phyloP scores from a whole-genome alignment of 1,140 invertebrate species.

The Samia ricini region DNA sequence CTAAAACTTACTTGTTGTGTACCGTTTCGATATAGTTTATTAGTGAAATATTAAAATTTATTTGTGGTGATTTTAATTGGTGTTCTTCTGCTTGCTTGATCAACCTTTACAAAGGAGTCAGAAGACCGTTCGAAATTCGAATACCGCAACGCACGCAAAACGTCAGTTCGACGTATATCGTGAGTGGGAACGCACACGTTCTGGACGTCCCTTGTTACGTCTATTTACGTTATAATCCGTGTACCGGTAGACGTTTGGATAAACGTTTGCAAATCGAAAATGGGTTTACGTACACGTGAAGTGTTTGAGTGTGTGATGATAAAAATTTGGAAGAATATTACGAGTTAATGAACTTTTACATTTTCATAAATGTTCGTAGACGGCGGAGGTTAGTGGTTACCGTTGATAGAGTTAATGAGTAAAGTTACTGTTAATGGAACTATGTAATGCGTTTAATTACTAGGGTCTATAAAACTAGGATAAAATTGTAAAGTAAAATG shows the following conservation, averaged over 20 bases:
- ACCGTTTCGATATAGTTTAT: neutral
- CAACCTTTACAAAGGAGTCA: constrained; percentile 41
- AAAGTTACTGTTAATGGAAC: constrained; percentile 3
- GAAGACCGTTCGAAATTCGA: constrained; percentile 17
- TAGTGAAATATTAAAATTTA: neutral
- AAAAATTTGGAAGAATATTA: constrained; percentile 42
- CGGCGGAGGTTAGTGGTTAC: constrained; percentile 61
- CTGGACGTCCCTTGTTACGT: constrained; percentile 39
- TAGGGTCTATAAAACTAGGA: neutral
- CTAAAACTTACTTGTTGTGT: neutral
- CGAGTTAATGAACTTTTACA: constrained; percentile 44
- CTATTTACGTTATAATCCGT: constrained; percentile 45
- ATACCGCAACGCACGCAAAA: constrained; percentile 34
- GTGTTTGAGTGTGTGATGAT: constrained; percentile 48
- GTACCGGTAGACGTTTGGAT: constrained; percentile 38
- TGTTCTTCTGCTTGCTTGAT: constrained; percentile 26
- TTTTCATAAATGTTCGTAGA: constrained; percentile 63
- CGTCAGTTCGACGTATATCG: constrained; percentile 56
- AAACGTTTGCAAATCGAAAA: constrained; percentile 46
- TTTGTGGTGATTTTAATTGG: neutral
- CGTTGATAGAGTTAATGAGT: no score
- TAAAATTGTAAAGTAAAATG: neutral
- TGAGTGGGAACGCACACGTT: constrained; percentile 58
- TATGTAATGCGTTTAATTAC: constrained; percentile 10
- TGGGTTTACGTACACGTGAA: constrained; percentile 46